Percentiles rank a stretch among this genome's conserved stretches.
Conservation (phyloP, 2,888 invertebrate genomes). For the Ectobius pallidus region DNA sequence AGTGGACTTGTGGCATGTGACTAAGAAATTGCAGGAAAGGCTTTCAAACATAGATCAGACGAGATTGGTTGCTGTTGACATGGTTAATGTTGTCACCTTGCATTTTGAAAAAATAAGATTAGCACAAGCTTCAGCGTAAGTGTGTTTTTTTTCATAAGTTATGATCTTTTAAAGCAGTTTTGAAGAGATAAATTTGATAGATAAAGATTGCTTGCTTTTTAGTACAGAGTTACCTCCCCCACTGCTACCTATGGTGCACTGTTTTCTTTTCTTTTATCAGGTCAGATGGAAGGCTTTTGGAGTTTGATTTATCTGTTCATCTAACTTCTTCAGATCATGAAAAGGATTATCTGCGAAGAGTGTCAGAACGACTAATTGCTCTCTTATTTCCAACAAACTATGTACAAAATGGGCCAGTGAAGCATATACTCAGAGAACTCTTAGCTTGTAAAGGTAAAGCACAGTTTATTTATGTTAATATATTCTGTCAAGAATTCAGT, state of each 20-base stretch:
- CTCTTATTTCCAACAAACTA: slow-evolving; percentile 83
- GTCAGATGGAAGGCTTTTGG: slow-evolving; percentile 58
- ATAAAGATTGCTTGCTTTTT: no score
- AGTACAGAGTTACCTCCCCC: no score
- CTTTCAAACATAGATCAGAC: slow-evolving; percentile 78
- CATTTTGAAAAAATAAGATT: slow-evolving; percentile 87
- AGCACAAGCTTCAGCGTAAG: slow-evolving; percentile 76
- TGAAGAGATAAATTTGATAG: no score
- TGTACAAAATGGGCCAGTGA: slow-evolving; percentile 71
- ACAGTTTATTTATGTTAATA: slow-evolving; percentile 14
- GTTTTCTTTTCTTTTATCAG: slow-evolving; percentile 54
- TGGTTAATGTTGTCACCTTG: slow-evolving; percentile 78
- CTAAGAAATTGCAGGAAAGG: slow-evolving; percentile 76
- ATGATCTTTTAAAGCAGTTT: no score
- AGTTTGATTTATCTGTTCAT: slow-evolving; percentile 70
- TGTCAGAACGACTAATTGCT: slow-evolving; percentile 83
- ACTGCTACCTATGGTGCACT: no score
- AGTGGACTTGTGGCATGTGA: slow-evolving; percentile 78
- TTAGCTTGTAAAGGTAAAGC: slow-evolving; percentile 80
- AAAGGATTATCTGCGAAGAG: slow-evolving; percentile 77
- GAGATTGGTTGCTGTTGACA: slow-evolving; percentile 80
- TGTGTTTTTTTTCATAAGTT: no score
- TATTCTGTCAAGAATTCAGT: no score
- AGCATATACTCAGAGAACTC: slow-evolving; percentile 82
- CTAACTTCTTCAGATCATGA: slow-evolving; percentile 76